These are phyloP conservation scores for Acanthisitta chloris DNA, from an alignment of 2,113 vertebrate species.

Conservation along the genomic window DNA sequence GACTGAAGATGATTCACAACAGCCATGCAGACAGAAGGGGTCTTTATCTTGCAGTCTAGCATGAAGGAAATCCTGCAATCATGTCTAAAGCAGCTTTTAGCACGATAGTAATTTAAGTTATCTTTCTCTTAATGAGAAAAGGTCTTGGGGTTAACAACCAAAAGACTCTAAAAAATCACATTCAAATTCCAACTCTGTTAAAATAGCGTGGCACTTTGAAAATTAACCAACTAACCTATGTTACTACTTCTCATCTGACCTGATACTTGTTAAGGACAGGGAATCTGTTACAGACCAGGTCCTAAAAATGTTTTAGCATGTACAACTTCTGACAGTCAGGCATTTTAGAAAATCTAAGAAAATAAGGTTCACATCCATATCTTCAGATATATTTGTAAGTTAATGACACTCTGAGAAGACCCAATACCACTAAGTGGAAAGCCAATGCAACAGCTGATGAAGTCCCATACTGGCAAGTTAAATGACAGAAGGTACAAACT, in stretches of 20 bases:
- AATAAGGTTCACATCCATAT: not conserved
- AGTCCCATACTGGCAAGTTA: not conserved
- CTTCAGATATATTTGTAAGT: not conserved
- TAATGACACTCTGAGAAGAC: not conserved
- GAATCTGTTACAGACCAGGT: not conserved
- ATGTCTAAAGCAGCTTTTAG: not conserved
- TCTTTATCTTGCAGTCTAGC: not conserved
- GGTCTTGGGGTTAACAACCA: not conserved
- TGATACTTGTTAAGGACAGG: not conserved
- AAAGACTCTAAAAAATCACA: not conserved
- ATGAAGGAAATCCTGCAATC: not conserved
- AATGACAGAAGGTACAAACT: not conserved
- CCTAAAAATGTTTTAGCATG: rapidly evolving
- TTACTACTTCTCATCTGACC: not conserved
- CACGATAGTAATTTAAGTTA: not conserved
- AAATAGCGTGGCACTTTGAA: not conserved
- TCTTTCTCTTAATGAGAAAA: not conserved
- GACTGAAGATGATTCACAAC: not conserved
- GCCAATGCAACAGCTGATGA: not conserved
- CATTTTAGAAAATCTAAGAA: not conserved
- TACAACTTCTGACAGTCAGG: not conserved
- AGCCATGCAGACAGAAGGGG: not conserved
- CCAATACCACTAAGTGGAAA: not conserved
- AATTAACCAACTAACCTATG: not conserved
- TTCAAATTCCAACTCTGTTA: not conserved